These are phyloP conservation scores for Polydrusus cervinus DNA, from an alignment of 2,888 invertebrate genomes.

Conservation along the genomic window DNA sequence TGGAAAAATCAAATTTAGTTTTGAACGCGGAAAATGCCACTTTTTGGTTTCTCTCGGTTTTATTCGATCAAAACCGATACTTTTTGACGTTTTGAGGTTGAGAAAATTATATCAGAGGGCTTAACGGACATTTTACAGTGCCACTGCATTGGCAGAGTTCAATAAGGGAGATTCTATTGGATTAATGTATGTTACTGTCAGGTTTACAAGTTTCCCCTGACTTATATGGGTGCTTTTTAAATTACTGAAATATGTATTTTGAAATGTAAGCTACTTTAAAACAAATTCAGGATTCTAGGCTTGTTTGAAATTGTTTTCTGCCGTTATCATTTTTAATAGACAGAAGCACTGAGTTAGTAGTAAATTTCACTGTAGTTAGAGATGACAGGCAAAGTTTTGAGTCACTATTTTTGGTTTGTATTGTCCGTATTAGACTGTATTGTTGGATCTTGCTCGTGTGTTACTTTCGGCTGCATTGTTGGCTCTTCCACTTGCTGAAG, in stretches of 20 bases:
- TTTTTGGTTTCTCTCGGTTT: slow-evolving; percentile 48
- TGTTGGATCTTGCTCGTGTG: too few relatives aligned
- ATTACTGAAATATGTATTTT: slow-evolving; percentile 13
- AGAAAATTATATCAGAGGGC: slow-evolving; percentile 44
- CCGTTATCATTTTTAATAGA: too few relatives aligned
- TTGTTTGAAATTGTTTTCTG: not conserved
- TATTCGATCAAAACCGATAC: slow-evolving; percentile 59
- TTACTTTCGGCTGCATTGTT: too few relatives aligned
- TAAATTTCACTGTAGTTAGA: too few relatives aligned
- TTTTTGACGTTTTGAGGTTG: slow-evolving; percentile 58
- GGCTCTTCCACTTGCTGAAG: too few relatives aligned
- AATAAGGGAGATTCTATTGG: slow-evolving; percentile 24
- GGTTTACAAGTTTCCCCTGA: not conserved
- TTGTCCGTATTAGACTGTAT: too few relatives aligned
- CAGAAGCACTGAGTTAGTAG: too few relatives aligned
- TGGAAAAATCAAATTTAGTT: slow-evolving; percentile 65
- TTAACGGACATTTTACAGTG: slow-evolving; percentile 44
- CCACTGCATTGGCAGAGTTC: slow-evolving; percentile 31
- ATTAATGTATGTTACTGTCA: slow-evolving; percentile 32
- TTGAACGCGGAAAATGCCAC: slow-evolving; percentile 59
- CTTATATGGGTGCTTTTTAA: slow-evolving; percentile 15
- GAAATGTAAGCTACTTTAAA: slow-evolving; percentile 11
- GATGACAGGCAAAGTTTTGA: too few relatives aligned
- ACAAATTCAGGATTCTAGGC: not conserved
- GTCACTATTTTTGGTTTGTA: too few relatives aligned